Base-by-base conservation (phyloP, 2,888 invertebrate species). In the Morinoia aosen region DNA sequence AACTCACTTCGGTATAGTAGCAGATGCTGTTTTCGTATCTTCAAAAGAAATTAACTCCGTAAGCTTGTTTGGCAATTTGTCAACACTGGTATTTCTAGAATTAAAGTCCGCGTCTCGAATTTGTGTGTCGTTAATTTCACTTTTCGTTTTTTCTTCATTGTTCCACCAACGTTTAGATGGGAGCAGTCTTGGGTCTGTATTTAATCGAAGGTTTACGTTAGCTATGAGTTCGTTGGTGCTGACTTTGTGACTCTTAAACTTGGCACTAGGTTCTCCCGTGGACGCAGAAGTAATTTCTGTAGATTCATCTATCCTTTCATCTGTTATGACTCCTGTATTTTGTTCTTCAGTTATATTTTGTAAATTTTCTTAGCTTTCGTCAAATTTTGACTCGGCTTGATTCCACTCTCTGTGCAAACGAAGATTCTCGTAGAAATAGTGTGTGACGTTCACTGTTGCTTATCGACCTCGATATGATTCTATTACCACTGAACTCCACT, bases 141-240 rank as follows among this genome's bases (percentile, higher is more conserved):
- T 93, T 93, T 93, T 57, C 93, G 39, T 57, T 93, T 93, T 39
- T 93, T 93, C 93, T 93, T 93, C 93, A 93, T 93, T 57, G 93
- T 93, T 93, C 93, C 93, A 56, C 57, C 90, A 90, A 90, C 40
- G 39, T 39, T 48, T 16, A 40, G 90, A 40, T 90, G 90, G 39
- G 40, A 93, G 33, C 93, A 3, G 12, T 33, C n/a, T 58, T 33
- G 93, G 57, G 40, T 33, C 33, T n/a, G 39, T 33, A 57, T 39
- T 33, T 57, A 57, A 33, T 16, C 12, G 93, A 93, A 48, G 93
- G 33, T 93, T 14, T 33, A 56, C n/a, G 56, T 93, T 3, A 93
- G 25, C 33, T 93, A 93, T n/a, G 56, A 93, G n/a, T 33, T 93
- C 33, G 25, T 56, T 11, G 57, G 39, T 57, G 12, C 48, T 48